Evolutionary conservation across 2,797 vertebrate genomes (phyloP).

Genomic region (Staurois parvus): DNA sequence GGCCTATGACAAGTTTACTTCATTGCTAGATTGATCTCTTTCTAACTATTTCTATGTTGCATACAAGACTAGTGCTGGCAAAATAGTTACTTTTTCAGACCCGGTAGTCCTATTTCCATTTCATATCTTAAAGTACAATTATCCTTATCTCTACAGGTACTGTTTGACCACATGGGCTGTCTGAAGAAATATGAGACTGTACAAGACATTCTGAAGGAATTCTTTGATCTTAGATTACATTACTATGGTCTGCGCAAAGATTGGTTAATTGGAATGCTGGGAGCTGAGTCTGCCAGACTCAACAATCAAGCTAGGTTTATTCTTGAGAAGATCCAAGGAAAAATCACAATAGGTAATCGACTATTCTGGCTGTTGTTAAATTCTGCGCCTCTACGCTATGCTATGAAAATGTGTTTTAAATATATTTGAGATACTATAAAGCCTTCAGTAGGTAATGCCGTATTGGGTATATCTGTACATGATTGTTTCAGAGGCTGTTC

Average conservation of each 20-base stretch:
- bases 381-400: too few species aligned
- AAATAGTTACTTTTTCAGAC: not conserved
- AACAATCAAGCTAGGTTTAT: constrained; percentile 98
- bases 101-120: too few species aligned
- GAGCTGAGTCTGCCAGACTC: constrained; percentile 91
- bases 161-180: constrained; percentile 99
- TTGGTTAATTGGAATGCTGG: constrained; percentile 92
- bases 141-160: constrained; percentile 78
- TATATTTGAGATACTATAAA: too few species aligned
- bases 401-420: too few species aligned
- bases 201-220: constrained; percentile 95
- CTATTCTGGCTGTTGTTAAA: not conserved
- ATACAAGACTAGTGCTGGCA: not conserved
- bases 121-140: too few species aligned
- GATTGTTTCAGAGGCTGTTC: too few species aligned
- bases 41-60: not conserved
- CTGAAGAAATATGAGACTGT: constrained; percentile 97
- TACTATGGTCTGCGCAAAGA: constrained; percentile 96
- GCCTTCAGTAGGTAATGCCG: too few species aligned
- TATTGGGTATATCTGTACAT: too few species aligned
- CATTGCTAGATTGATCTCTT: too few species aligned
- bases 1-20: too few species aligned
- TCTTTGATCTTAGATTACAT: constrained; percentile 95
- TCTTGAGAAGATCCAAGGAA: constrained; percentile 97
- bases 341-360: constrained; percentile 88